These are phyloP conservation scores for Ceratosolen fusciceps DNA, from an alignment of 1,140 invertebrate genomes.

Conservation along the genomic window DNA sequence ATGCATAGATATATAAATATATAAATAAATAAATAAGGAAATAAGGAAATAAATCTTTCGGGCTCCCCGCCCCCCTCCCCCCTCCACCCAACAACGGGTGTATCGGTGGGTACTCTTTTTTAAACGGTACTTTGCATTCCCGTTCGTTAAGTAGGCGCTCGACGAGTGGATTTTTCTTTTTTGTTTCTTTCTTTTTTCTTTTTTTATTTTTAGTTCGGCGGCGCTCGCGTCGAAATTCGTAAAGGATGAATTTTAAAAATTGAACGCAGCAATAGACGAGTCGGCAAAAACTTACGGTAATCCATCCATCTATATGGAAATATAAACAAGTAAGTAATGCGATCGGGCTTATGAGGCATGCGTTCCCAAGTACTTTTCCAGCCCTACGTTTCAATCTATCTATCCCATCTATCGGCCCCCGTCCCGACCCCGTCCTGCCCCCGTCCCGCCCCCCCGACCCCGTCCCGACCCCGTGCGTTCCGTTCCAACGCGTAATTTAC, in stretches of 20 bases:
- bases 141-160: no score
- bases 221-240: neutral
- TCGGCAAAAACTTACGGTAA: constrained; percentile 13
- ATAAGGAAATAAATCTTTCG: no score
- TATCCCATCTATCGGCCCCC: neutral
- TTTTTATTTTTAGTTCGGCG: no score
- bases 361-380: constrained; percentile 11
- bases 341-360: constrained; percentile 26
- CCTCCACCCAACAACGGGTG: no score
- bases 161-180: no score
- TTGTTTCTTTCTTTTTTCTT: no score
- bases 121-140: neutral
- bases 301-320: constrained; percentile 44
- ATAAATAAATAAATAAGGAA: neutral
- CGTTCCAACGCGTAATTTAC: constrained; percentile 15
- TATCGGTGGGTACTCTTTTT: no score
- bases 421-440: constrained; percentile 15
- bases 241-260: constrained; percentile 43
- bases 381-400: constrained; percentile 28
- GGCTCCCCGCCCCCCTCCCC: no score
- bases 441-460: neutral
- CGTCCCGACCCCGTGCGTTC: constrained; percentile 15
- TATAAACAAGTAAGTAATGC: constrained; percentile 42
- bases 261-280: neutral
- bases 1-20: no score